phyloP scores from a whole-genome alignment of 92 coral and sea anemone species.

The Chrysogorgia sp. region DNA sequence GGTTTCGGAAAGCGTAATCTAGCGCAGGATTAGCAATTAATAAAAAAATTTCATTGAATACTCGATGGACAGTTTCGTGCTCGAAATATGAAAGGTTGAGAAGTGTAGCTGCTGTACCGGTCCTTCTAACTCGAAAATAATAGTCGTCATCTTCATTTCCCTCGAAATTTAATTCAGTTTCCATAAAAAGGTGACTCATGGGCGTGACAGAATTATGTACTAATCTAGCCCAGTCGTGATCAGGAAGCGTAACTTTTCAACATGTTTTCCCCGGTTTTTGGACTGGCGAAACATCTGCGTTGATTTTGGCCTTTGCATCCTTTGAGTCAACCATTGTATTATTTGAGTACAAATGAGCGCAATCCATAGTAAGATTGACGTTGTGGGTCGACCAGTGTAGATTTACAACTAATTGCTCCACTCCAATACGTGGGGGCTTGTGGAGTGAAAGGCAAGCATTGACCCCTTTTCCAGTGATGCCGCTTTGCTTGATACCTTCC shows the following conservation, averaged over 20 bases:
- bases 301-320: too few species aligned
- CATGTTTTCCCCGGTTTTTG: too few species aligned
- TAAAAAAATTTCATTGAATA: slow-evolving; percentile 61
- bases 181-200: slow-evolving; percentile 67
- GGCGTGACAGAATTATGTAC: slow-evolving; percentile 69
- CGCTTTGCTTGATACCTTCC: slow-evolving; percentile 64
- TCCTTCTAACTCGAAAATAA: slow-evolving; percentile 30
- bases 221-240: too few species aligned
- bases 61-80: slow-evolving; percentile 62
- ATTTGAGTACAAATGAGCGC: neutral
- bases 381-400: slow-evolving; percentile 60
- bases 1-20: slow-evolving; percentile 61
- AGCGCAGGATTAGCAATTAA: slow-evolving; percentile 53
- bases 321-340: slow-evolving; percentile 57
- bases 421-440: too few species aligned
- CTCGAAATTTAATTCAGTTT: slow-evolving; percentile 32
- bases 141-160: slow-evolving; percentile 25
- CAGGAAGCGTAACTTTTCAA: too few species aligned
- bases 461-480: slow-evolving; percentile 42
- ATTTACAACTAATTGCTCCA: neutral
- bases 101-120: slow-evolving; percentile 70
- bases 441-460: neutral
- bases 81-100: slow-evolving; percentile 59
- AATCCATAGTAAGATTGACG: slow-evolving; percentile 65
- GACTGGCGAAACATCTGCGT: too few species aligned